Evolutionary conservation across 2,888 invertebrate species (phyloP), one percentile per base, ranked within the genome.

Genomic region (Nemotelus pantherinus): DNA sequence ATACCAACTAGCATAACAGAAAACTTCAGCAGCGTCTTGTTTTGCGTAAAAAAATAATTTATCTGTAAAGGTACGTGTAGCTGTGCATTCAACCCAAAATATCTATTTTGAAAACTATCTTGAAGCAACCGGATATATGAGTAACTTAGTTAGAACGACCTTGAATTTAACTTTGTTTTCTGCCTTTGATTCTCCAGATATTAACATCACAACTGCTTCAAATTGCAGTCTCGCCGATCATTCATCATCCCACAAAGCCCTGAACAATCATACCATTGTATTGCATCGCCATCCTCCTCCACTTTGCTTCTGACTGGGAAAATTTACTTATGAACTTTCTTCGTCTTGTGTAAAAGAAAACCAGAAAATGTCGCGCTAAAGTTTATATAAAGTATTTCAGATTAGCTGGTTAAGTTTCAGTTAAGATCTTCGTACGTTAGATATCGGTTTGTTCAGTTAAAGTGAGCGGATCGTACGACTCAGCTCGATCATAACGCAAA

Each of bases 321-420:
- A 47, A 70, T 70, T 70, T 70, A 53, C 70, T 70, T 55, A 55
- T 70, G 44, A 55, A 70, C 70, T 70, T 70, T 70, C 70, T 70
- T 70, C 70, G 9, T 2, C 48, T 55, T 47, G 47, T 41, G 7
- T 47, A n/a, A 47, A 70, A 70, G 70, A 70, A 70, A 53, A 70
- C 70, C 39, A n/a, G 70, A 67, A 67, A 67, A 67, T 67, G 67
- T 67, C 67, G 67, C 67, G 47, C 25, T 25, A 10, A 48, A 70
- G 70, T 53, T 70, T 70, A 70, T 53, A 70, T 70, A 70, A 70
- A 70, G 53, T 70, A 41, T 70, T 70, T 55, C 7, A 70, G 70
- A 53, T 53, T 41, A 41, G 6, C 55, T 43, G 48, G 68, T 39
- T 68, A 7, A 55, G 50, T 55, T 70, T n/a, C 70, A 70, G 70